Evolutionary conservation across 1,140 invertebrate species (phyloP), one percentile per base, ranked within the genome.

Genomic region (Capitella teleta): DNA sequence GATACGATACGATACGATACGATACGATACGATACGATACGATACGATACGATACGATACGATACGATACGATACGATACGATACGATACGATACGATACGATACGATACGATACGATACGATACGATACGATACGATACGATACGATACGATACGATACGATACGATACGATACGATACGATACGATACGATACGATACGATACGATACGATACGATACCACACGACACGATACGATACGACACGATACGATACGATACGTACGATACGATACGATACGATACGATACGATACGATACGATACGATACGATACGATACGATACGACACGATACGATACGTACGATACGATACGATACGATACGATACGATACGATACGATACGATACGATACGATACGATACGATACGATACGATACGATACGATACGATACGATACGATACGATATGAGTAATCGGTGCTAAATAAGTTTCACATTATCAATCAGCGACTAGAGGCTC

Each of bases 321-420:
- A 26, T 23, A 12, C n/a, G n/a, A n/a, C n/a, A 47, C 45, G 16
- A 47, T 47, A 47, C 45, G 16, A 32, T 47, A 47, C 45, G 16
- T 47, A 47, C 45, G 3, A 32, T 47, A 47, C 45, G 3, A 32
- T 47, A 47, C 45, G 28, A 32, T 47, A 47, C 45, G 28, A 32
- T 47, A 47, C 24, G 16, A 32, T 47, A 47, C 45, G 28, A 32
- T 47, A 47, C 45, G 23, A 32, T 47, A 47, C 45, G 3, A 32
- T 47, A 47, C 45, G 28, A 32, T 47, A 47, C 45, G 28, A 32
- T 47, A 47, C 45, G 3, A 47, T 47, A 47, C 45, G 28, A 47
- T 47, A 47, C 45, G 23, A 47, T 47, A 47, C 45, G 16, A 47
- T 47, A 47, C 45, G 28, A 47, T 47, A 47, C 45, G 28, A 47